Percentiles rank a stretch among this genome's conserved stretches.
Conservation (phyloP, 2,113 vertebrate genomes). For the Megaleporinus macrocephalus region DNA sequence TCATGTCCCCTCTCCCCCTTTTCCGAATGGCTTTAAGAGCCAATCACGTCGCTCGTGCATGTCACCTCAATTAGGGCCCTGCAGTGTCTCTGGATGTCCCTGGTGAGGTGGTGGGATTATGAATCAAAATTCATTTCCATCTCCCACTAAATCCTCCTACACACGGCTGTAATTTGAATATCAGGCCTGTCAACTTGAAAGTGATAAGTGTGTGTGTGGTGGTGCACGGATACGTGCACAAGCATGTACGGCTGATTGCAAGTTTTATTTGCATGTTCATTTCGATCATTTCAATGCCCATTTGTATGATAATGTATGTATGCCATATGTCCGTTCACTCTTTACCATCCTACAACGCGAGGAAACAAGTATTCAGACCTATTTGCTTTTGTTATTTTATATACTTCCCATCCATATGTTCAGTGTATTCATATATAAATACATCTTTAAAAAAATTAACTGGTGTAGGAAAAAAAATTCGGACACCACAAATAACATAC, state of each 20-base stretch:
- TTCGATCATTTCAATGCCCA: not conserved
- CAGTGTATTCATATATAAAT: too few species aligned
- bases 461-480: too few species aligned
- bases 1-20: not conserved
- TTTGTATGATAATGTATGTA: constrained; percentile 10
- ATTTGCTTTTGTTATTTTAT: too few species aligned
- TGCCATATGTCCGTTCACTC: not conserved
- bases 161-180: constrained; percentile 29
- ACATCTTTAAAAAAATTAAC: too few species aligned
- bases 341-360: not conserved
- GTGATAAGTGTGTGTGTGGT: constrained; percentile 20
- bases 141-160: constrained; percentile 32
- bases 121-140: constrained; percentile 42
- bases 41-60: constrained; percentile 38
- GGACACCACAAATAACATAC: too few species aligned
- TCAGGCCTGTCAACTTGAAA: constrained; percentile 21
- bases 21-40: constrained; percentile 17
- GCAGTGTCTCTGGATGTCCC: constrained; percentile 34
- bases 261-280: constrained; percentile 24
- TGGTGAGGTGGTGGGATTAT: constrained; percentile 31
- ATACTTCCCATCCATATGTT: too few species aligned
- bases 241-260: not conserved
- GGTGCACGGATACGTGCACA: not conserved
- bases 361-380: too few species aligned
- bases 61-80: constrained; percentile 49